A percentile compares a stretch with the other conserved stretches of the same genome.
Conservation (phyloP, 2,113 vertebrate genomes). For the Calidris pygmaea region DNA sequence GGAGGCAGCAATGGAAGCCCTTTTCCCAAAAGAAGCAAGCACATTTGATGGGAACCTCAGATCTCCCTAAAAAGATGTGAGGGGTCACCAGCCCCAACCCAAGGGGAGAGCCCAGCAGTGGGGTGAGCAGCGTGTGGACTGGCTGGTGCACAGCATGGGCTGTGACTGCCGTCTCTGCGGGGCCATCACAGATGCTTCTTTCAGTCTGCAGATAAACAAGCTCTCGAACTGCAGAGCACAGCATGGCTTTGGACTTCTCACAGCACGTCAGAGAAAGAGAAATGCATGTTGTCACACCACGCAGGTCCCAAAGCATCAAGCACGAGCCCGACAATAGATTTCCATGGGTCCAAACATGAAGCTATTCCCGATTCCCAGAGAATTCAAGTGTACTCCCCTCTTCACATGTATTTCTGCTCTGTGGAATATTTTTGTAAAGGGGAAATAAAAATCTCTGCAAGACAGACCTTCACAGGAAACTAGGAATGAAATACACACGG, state of each 20-base stretch:
- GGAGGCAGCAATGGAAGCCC: background rate
- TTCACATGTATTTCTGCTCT: background rate
- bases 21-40: background rate
- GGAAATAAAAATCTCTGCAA: background rate
- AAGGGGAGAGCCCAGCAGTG: background rate
- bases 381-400: background rate
- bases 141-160: background rate
- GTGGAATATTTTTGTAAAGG: background rate
- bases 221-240: background rate
- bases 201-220: background rate
- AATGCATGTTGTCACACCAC: background rate
- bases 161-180: background rate
- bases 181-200: background rate
- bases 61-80: no score
- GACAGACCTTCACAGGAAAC: background rate
- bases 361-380: background rate
- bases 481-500: background rate
- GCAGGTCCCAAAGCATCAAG: background rate
- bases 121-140: background rate
- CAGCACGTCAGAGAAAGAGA: background rate
- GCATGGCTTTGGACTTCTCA: background rate
- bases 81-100: background rate
- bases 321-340: rapidly evolving
- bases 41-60: background rate
- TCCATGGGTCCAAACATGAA: background rate